Percentiles rank a stretch among this genome's conserved stretches.
Conservation (phyloP, 1,140 invertebrate genomes). For the Lepidurus apus region DNA sequence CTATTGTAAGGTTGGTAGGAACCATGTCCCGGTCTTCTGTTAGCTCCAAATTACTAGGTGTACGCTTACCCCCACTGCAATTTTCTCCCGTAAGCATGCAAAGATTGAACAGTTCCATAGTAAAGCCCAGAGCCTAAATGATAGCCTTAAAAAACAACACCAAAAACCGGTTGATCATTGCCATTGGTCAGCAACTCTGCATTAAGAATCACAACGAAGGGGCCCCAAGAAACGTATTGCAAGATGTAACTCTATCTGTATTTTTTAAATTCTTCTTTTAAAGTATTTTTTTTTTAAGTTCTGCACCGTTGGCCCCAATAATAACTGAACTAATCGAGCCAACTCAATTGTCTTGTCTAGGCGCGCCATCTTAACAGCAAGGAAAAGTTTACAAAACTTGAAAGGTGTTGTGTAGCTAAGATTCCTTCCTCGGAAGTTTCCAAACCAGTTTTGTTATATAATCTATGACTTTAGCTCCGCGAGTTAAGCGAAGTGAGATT, state of each 20-base stretch:
- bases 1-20: neutral
- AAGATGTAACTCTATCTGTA: neutral
- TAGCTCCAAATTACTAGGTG: conserved; percentile 2
- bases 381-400: neutral
- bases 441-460: neutral
- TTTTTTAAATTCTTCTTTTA: neutral
- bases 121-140: neutral
- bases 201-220: neutral
- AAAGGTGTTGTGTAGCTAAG: neutral
- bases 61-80: neutral
- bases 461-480: neutral
- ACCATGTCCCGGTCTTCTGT: neutral
- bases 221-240: neutral
- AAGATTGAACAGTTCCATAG: neutral
- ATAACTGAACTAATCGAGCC: neutral
- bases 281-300: too few relatives aligned
- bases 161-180: neutral
- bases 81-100: neutral
- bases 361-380: neutral
- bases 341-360: neutral
- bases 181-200: neutral
- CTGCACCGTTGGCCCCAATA: neutral
- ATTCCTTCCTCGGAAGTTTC: neutral
- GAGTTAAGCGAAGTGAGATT: neutral
- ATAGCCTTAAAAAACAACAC: neutral